Percentiles rank a stretch among this genome's conserved stretches.
phyloP scores from a whole-genome alignment of 2,888 invertebrate genomes.

The Seladonia tumulorum region DNA sequence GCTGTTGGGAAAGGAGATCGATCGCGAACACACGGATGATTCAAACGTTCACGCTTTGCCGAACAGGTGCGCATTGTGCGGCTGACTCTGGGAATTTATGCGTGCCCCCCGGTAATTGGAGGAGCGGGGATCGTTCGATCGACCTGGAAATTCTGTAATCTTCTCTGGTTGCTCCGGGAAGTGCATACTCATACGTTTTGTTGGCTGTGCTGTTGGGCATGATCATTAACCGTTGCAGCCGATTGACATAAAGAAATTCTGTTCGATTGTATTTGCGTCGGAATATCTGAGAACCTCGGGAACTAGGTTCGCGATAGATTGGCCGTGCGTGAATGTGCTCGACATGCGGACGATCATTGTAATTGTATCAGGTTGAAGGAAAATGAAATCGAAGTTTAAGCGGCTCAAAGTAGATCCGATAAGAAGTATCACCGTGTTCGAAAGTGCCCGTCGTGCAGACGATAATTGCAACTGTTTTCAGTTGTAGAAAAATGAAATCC shows the following conservation, averaged over 20 bases:
- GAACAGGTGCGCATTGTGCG: constrained; percentile 5
- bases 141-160: not conserved
- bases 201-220: not conserved
- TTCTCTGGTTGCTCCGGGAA: not conserved
- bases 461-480: not conserved
- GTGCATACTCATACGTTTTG: not conserved
- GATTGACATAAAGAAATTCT: not conserved
- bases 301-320: not conserved
- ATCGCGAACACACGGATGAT: constrained; percentile 7
- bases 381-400: not conserved
- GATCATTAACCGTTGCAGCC: not conserved
- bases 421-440: not conserved
- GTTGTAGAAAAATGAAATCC: not conserved
- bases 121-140: not conserved
- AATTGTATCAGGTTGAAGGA: not conserved
- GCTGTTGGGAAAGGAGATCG: constrained; percentile 7
- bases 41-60: constrained; percentile 17
- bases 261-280: not conserved
- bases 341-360: not conserved
- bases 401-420: not conserved
- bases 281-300: not conserved
- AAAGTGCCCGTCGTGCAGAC: not conserved
- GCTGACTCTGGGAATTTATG: not conserved
- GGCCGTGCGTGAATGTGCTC: not conserved
- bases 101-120: not conserved